Base-by-base conservation (phyloP, 1,140 invertebrate species). In the Scaptomyza pallida region DNA sequence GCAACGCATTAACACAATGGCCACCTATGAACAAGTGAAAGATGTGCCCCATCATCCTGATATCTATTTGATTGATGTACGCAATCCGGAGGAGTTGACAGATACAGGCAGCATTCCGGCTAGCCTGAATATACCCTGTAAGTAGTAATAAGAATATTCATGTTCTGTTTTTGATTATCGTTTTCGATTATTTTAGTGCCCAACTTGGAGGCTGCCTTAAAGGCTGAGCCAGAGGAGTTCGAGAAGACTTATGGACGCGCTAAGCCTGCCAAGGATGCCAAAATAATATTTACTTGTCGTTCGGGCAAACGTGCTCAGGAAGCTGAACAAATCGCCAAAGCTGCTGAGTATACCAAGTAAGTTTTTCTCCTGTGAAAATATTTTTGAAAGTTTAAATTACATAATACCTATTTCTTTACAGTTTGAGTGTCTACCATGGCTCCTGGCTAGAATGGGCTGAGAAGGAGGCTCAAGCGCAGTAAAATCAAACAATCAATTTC, bases 381-480 rank as follows among this genome's bases (percentile, higher is more conserved):
- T 2, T 9, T 30, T 30, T 30, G 26, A 43, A 0, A 10, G n/a
- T 26, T 8, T 23, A 16, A 15, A 8, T 23, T 37, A 1, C 1
- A 47, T 3, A 0, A 4, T 90, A 85, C 86, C 73, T 5, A 15
- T 33, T 17, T 12, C 1, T 19, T 94, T 95, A 65, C 92, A 98
- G 97, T 95, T 92, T 93, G 95, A 91, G 96, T 94, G 93, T 97
- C 94, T 91, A 98, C 97, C 78, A 96, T 95, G 93, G 98, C 95
- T 94, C 97, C 95, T 93, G 97, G 96, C 91, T 95, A 94, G 76
- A 97, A 93, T 92, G 97, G 93, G 92, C 92, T 37, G 89, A 91
- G 33, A 92, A 74, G 68, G 85, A 92, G 47, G 69, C 68, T 16
- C 68, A 76, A 2, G 1, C 50, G 1, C n/a, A 68, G 37, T 72